These are phyloP conservation scores for Oxyteleia sp. DNA, from an alignment of 2,888 invertebrate species.

Conservation along the genomic window DNA sequence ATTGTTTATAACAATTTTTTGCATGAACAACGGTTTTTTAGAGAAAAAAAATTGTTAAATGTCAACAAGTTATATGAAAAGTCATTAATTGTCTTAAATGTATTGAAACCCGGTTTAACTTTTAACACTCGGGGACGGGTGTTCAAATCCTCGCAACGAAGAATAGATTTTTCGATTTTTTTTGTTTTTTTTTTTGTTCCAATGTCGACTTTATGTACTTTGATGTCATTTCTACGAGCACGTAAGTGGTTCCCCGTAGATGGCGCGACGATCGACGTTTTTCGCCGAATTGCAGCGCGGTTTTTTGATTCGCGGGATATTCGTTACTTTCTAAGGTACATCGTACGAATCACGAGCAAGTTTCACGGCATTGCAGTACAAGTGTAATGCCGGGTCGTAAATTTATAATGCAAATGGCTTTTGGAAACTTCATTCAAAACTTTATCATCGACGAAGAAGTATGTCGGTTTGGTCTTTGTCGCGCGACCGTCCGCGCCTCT, in stretches of 20 bases:
- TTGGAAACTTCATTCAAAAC: conserved; percentile 29
- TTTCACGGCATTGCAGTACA: neutral
- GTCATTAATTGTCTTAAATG: too few relatives aligned
- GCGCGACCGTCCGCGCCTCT: neutral
- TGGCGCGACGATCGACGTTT: neutral
- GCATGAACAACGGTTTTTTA: too few relatives aligned
- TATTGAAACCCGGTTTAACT: too few relatives aligned
- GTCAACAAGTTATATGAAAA: too few relatives aligned
- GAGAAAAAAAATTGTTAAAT: too few relatives aligned
- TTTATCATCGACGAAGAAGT: conserved; percentile 16
- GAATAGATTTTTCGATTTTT: too few relatives aligned
- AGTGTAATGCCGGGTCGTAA: neutral
- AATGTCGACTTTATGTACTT: too few relatives aligned
- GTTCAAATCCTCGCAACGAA: too few relatives aligned
- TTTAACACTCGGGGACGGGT: too few relatives aligned
- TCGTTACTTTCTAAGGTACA: neutral
- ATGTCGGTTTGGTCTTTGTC: conserved; percentile 17
- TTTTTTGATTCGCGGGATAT: neutral
- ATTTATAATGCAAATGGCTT: conserved; percentile 18
- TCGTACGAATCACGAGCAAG: neutral
- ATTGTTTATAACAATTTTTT: too few relatives aligned
- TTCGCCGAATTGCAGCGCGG: neutral
- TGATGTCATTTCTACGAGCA: too few relatives aligned
- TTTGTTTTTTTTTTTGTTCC: too few relatives aligned
- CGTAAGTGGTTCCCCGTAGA: neutral